Conservation (phyloP, 2,113 vertebrate species). For the Orthonyx spaldingii region DNA sequence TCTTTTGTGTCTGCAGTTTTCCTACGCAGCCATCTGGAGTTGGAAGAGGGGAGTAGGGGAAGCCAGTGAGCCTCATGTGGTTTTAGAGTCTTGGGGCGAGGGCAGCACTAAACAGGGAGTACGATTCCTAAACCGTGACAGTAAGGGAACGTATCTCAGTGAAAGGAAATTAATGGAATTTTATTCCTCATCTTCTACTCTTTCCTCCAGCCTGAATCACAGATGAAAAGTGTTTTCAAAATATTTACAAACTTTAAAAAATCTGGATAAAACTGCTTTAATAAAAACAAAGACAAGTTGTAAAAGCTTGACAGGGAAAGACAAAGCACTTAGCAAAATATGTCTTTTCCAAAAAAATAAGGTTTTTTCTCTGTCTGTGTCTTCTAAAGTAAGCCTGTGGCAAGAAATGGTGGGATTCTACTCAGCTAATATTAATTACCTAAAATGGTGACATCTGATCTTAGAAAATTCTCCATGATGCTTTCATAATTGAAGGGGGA, state of each 20-base stretch:
- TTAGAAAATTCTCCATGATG: neutral
- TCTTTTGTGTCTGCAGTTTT: neutral
- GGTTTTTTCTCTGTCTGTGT: neutral
- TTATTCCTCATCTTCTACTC: neutral
- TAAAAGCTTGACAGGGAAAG: neutral
- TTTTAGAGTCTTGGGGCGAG: neutral
- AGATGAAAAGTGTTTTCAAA: neutral
- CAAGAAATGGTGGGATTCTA: neutral
- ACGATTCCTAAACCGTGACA: accelerated
- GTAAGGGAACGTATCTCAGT: neutral
- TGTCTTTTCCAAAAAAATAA: accelerated
- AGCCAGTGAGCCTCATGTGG: accelerated
- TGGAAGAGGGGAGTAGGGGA: neutral
- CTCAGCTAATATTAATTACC: neutral
- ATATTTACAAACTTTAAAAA: neutral
- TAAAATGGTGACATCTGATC: neutral
- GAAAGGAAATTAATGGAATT: neutral
- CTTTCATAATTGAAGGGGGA: neutral
- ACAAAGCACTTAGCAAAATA: neutral
- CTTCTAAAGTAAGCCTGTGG: neutral
- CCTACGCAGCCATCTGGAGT: accelerated
- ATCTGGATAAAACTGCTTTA: neutral
- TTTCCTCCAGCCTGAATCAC: neutral
- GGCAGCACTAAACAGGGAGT: neutral
- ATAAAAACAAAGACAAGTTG: neutral